Evolutionary conservation across 2,888 invertebrate genomes (phyloP).

Genomic region (Apamea anceps): DNA sequence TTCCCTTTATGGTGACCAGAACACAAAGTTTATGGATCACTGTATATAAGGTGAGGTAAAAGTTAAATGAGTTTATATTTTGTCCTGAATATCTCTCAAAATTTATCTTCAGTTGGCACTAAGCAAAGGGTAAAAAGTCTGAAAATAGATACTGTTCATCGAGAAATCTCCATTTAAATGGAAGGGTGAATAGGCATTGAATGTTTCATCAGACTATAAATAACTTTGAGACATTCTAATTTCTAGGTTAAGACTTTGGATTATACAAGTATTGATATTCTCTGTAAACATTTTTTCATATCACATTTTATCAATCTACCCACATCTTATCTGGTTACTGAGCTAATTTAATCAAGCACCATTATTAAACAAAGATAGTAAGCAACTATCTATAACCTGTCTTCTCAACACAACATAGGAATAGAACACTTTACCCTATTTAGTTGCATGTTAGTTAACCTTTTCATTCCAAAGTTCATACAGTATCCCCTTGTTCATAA

Average conservation of each 20-base stretch:
- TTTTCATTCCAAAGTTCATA: constrained; percentile 56
- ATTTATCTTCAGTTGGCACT: neutral
- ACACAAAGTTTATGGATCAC: neutral
- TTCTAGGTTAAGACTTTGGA: constrained; percentile 62
- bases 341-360: constrained; percentile 61
- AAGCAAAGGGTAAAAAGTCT: constrained; percentile 18
- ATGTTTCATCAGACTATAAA: constrained; percentile 56
- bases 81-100: neutral
- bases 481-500: constrained; percentile 59
- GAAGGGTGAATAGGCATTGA: constrained; percentile 48
- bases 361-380: constrained; percentile 63
- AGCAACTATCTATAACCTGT: constrained; percentile 42
- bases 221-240: constrained; percentile 55
- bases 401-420: constrained; percentile 40
- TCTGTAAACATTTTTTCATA: constrained; percentile 47
- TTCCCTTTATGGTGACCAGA: constrained; percentile 13
- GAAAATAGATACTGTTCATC: constrained; percentile 33
- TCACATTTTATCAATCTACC: constrained; percentile 59
- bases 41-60: neutral
- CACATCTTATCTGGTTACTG: constrained; percentile 66
- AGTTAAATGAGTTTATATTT: constrained; percentile 3
- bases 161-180: constrained; percentile 19
- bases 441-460: constrained; percentile 56
- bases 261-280: constrained; percentile 50
- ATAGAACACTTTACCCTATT: constrained; percentile 23